Percentiles rank a stretch among this genome's conserved stretches.
Evolutionary conservation across 2,797 vertebrate genomes (phyloP).

Genomic region (Sebastes jordani): DNA sequence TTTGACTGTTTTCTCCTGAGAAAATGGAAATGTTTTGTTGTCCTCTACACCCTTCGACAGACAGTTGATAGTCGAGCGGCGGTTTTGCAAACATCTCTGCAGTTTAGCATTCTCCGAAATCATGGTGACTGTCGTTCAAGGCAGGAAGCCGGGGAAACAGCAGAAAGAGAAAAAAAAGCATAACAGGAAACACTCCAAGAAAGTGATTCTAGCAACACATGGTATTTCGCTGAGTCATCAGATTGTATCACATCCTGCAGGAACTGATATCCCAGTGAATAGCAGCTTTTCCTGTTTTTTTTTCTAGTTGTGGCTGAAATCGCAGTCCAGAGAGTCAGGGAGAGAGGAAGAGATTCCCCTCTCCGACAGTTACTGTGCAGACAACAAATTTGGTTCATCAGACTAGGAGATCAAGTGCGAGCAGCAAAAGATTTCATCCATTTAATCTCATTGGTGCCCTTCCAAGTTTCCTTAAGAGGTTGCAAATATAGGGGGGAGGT

Average conservation of each 20-base stretch:
- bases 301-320: not conserved
- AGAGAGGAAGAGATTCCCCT: not conserved
- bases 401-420: conserved; percentile 40
- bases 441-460: conserved; percentile 65
- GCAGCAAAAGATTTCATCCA: conserved; percentile 35
- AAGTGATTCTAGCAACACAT: not conserved
- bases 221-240: not conserved
- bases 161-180: not conserved
- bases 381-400: conserved; percentile 19
- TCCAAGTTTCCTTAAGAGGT: conserved; percentile 67
- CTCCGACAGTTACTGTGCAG: not conserved
- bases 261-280: not conserved
- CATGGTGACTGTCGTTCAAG: conserved; percentile 45
- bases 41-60: conserved; percentile 40
- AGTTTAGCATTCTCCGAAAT: conserved; percentile 34
- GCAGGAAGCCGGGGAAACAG: conserved; percentile 13
- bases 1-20: conserved; percentile 80
- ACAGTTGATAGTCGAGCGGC: conserved; percentile 74
- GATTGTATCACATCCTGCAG: not conserved
- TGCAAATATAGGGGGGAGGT: conserved; percentile 65
- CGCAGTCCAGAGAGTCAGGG: not conserved
- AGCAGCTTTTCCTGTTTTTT: conserved; percentile 29
- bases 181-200: conserved; percentile 32
- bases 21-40: conserved; percentile 74
- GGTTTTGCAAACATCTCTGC: conserved; percentile 37